Evolutionary conservation across 2,113 vertebrate genomes (phyloP), one percentile per base, ranked within the genome.

Genomic region (Aspiorhynchus laticeps): DNA sequence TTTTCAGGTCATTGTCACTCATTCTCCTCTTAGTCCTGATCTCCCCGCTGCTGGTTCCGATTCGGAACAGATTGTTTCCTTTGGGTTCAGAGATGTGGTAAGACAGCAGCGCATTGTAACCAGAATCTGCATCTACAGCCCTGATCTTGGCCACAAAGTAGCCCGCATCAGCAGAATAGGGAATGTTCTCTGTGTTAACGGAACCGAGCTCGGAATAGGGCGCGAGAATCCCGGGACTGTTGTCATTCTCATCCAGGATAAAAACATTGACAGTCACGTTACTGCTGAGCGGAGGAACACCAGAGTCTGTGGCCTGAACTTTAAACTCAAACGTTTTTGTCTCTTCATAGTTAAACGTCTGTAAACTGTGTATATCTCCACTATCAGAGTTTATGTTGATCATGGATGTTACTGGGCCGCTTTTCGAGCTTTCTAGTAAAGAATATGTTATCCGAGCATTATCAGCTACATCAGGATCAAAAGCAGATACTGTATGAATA

Each of bases 381-480:
- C 67, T 69, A 3, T 69, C 67, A 36, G 67, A 69, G 67, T 36
- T 69, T 19, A 69, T 69, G 67, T 36, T 69, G 31, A 36, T 69
- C 67, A 69, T 69, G 67, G 67, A n/a, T n/a, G n/a, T n/a, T 9
- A 21, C 7, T 1, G 67, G 31, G 7, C 15, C 31, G 15, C 67
- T 69, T 69, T 69, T 69, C 17, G 31, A 36, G 67, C 67, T 69
- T 36, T 69, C 67, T 24, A 9, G 2, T 69, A 69, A 36, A 69
- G 31, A 69, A 69, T 69, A 69, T 69, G 33, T 87, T 4, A 90
- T 91, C 83, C 67, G 28, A n/a, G 86, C 81, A 65, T 96, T 92
- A 31, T 91, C 92, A 48, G 86, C 91, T 56, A 88, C 77, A 80
- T 95, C 95, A 84, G 71, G 36, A 90, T 92, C 91, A 93, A 92